Percentiles rank a stretch among this genome's conserved stretches.
phyloP scores from a whole-genome alignment of 2,113 vertebrate genomes.

The Gymnarchus niloticus region DNA sequence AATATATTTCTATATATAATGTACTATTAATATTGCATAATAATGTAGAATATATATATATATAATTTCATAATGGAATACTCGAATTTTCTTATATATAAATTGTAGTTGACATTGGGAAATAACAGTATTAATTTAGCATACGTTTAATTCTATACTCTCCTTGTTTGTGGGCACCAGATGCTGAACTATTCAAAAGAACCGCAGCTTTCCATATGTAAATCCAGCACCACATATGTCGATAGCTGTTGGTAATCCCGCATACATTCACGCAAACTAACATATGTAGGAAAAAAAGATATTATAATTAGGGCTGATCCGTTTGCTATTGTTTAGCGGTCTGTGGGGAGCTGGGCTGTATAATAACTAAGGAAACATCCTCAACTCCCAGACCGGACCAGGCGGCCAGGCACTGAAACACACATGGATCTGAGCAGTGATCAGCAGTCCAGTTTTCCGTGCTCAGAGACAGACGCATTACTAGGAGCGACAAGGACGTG shows the following conservation, averaged over 20 bases:
- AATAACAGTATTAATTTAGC: neutral
- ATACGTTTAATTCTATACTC: neutral
- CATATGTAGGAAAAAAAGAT: too few relatives aligned
- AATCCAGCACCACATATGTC: neutral
- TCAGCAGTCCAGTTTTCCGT: neutral
- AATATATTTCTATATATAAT: neutral
- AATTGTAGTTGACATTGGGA: neutral
- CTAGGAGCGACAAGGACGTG: neutral
- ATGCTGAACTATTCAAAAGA: neutral
- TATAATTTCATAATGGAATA: neutral
- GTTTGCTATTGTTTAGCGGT: slow-evolving; percentile 1
- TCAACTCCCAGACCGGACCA: neutral
- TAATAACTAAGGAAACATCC: too few relatives aligned
- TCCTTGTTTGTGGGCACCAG: neutral
- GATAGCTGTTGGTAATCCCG: neutral
- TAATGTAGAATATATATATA: neutral
- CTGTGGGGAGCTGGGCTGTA: neutral
- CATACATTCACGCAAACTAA: neutral
- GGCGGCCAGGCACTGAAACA: too few relatives aligned
- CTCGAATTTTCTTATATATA: neutral
- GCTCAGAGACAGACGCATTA: neutral
- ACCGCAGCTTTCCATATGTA: neutral
- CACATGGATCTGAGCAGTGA: neutral
- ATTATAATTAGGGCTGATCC: neutral
- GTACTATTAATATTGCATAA: neutral